Percentiles rank a stretch among this genome's conserved stretches.
phyloP scores from a whole-genome alignment of 2,888 invertebrate genomes.

The Callyntrura sp. region DNA sequence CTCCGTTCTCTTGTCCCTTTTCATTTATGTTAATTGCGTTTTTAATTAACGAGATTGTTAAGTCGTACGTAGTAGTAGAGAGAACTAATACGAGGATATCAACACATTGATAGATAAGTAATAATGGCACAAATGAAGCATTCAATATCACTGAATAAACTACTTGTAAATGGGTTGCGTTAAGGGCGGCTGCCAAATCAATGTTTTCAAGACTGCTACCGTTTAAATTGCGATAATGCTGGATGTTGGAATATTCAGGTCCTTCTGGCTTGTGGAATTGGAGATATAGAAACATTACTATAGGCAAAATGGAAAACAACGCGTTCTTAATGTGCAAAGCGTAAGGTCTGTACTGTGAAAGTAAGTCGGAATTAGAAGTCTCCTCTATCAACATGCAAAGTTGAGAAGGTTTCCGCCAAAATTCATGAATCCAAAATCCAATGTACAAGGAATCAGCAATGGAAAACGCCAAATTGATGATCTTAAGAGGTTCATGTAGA shows the following conservation, averaged over 20 bases:
- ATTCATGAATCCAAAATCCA: conserved; percentile 16
- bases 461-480: conserved; percentile 11
- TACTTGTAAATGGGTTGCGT: no score
- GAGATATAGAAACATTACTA: background rate
- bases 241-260: background rate
- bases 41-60: background rate
- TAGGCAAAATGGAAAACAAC: background rate
- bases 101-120: conserved; percentile 9
- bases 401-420: conserved; percentile 18
- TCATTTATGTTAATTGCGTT: background rate
- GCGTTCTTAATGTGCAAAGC: background rate
- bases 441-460: conserved; percentile 31
- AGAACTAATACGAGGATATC: conserved; percentile 12
- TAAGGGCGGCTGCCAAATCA: no score
- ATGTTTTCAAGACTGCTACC: no score
- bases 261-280: background rate
- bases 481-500: background rate
- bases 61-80: conserved; percentile 1
- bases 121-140: background rate
- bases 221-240: no score
- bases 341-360: background rate
- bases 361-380: background rate
- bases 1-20: background rate
- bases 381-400: background rate
- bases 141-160: no score